Evolutionary conservation across 2,797 vertebrate species (phyloP).

Genomic region (Todus mexicanus): DNA sequence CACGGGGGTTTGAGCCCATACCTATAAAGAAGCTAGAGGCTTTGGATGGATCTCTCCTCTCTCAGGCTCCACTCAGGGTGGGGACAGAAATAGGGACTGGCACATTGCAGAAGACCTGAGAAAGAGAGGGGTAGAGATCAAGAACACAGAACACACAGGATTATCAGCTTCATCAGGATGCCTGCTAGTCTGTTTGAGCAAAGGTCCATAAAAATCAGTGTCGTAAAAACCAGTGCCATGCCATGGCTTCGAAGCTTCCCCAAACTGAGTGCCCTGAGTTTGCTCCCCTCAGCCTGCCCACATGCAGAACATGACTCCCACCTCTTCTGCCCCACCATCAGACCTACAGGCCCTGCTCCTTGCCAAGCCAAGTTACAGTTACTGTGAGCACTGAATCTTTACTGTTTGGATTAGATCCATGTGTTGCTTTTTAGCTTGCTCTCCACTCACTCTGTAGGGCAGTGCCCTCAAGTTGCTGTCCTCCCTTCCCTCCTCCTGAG

Average conservation of each 20-base stretch:
- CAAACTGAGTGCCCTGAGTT: background rate
- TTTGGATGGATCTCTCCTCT: background rate
- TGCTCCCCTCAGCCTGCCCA: background rate
- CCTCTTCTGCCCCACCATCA: background rate
- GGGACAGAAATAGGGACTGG: background rate
- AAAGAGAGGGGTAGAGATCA: background rate
- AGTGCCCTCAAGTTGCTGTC: background rate
- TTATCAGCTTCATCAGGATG: background rate
- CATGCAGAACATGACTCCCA: background rate
- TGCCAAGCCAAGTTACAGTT: background rate
- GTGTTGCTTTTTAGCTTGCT: background rate
- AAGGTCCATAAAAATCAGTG: background rate
- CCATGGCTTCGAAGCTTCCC: background rate
- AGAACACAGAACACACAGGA: background rate
- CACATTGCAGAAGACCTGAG: background rate
- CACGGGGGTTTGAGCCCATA: background rate
- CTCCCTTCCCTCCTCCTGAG: background rate
- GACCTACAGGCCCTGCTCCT: background rate
- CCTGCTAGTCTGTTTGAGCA: background rate
- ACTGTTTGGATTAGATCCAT: background rate
- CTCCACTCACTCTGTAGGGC: background rate
- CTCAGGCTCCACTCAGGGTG: background rate
- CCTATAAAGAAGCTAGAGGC: background rate
- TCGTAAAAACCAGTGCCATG: background rate
- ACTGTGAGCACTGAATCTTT: background rate